Evolutionary conservation across 2,113 vertebrate species (phyloP), one percentile per base, ranked within the genome.

Genomic region (Picathartes gymnocephalus): DNA sequence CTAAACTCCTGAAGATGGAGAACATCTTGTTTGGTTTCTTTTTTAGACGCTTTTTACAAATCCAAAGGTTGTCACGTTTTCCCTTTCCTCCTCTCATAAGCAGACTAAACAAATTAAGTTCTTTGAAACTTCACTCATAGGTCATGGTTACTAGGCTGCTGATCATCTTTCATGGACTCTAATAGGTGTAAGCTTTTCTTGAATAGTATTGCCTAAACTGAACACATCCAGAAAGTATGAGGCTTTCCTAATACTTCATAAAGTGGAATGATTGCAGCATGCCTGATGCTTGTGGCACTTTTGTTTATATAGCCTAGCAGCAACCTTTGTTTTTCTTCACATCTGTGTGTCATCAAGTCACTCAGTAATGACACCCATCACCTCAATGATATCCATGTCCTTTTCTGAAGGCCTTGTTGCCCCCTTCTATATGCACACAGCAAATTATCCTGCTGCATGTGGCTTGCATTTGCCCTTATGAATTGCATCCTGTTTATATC

Each of bases 401-500:
- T 89, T 86, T 89, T 37, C 78, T 44, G 61, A 71, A 93, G 73
- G 81, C n/a, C 51, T 76, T 30, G 13, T n/a, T 73, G n/a, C 31
- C 42, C 44, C 21, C 50, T 76, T 60, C 31, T 69, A 42, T 35
- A 71, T 42, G n/a, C 20, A 37, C 21, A 48, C 15, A 64, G 70
- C 31, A 56, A 57, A 94, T 90, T 69, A 80, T 53, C 45, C 58
- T 76, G 45, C 76, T 50, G 18, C 22, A 57, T 30, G 37, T 61
- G 78, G 37, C 40, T 84, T 84, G 58, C 40, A 33, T 53, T 73
- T 90, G 54, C 16, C 76, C 35, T 66, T 86, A 77, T 13, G 37
- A 94, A 70, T 69, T 86, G 54, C 71, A 88, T 92, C 58, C 68
- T 92, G 58, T 93, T 94, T 88, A 83, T 86, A 85, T 65, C 57